These are phyloP conservation scores for Wasmannia auropunctata DNA, from an alignment of 1,140 invertebrate genomes.

Conservation along the genomic window DNA sequence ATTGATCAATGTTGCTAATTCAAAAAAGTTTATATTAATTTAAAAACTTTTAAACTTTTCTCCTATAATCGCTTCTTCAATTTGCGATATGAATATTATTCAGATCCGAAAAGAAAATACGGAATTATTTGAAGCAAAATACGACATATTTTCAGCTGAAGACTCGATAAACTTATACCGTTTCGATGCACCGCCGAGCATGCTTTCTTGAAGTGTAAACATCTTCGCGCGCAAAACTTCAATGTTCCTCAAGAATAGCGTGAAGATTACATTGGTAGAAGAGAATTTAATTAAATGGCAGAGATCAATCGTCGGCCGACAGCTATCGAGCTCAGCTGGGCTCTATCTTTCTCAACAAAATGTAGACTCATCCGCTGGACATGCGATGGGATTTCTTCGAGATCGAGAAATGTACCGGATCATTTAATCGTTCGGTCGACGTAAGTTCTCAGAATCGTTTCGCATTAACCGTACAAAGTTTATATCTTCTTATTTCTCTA, in stretches of 20 bases:
- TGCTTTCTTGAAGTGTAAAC: background rate
- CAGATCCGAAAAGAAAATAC: background rate
- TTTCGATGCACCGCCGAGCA: background rate
- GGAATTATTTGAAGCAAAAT: background rate
- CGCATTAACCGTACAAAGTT: slow-evolving; percentile 16
- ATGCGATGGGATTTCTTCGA: background rate
- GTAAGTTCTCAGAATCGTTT: slow-evolving; percentile 6
- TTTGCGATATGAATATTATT: background rate
- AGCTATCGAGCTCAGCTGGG: background rate
- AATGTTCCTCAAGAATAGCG: slow-evolving; percentile 6
- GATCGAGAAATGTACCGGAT: background rate
- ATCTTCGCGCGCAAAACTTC: background rate
- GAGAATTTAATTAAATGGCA: slow-evolving; percentile 36
- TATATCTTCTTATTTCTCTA: background rate
- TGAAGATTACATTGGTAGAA: slow-evolving; percentile 11
- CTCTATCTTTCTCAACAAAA: slow-evolving; percentile 5
- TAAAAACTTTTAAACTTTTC: background rate
- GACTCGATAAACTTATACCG: background rate
- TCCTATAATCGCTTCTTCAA: slow-evolving; percentile 1
- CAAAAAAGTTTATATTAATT: background rate
- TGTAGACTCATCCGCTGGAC: background rate
- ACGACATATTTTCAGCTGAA: background rate
- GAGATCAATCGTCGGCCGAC: background rate
- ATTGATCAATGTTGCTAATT: background rate
- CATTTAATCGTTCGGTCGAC: slow-evolving; percentile 12